phyloP scores from a whole-genome alignment of 2,888 invertebrate genomes.

The Pomacea canaliculata region DNA sequence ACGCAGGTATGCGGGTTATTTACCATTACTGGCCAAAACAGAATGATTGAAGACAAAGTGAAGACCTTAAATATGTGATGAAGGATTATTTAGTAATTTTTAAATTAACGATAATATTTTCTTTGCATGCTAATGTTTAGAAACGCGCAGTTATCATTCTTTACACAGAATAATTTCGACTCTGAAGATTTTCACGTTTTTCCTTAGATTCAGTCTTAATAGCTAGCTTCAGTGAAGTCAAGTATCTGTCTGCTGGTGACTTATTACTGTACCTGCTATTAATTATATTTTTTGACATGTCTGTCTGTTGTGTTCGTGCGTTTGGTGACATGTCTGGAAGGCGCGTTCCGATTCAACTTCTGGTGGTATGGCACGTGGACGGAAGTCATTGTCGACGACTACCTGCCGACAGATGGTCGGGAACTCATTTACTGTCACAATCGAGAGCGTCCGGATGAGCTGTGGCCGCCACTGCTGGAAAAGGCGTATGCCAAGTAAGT shows the following conservation, averaged over 20 bases:
- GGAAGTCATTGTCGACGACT: slow-evolving; percentile 82
- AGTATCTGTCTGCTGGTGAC: too few relatives aligned
- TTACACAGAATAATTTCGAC: too few relatives aligned
- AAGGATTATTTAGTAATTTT: not conserved
- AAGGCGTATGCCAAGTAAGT: slow-evolving; percentile 85
- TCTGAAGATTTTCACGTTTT: too few relatives aligned
- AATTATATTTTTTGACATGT: too few relatives aligned
- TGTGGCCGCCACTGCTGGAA: slow-evolving; percentile 83
- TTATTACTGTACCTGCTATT: too few relatives aligned
- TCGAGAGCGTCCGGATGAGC: slow-evolving; percentile 76
- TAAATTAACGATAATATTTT: not conserved
- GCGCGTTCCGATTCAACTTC: slow-evolving; percentile 87
- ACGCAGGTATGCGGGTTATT: slow-evolving; percentile 81
- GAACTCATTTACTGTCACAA: slow-evolving; percentile 77
- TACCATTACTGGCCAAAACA: not conserved
- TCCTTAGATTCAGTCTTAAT: too few relatives aligned
- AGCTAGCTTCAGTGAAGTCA: too few relatives aligned
- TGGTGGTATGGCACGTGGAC: slow-evolving; percentile 87
- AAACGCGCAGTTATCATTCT: too few relatives aligned
- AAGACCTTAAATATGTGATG: not conserved
- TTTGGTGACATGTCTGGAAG: slow-evolving; percentile 38
- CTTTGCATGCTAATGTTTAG: too few relatives aligned
- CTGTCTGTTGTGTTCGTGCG: too few relatives aligned
- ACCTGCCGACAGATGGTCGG: slow-evolving; percentile 79
- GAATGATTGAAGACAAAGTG: not conserved